phyloP scores from a whole-genome alignment of 2,797 vertebrate genomes.

The Melanotaenia maccullochi region DNA sequence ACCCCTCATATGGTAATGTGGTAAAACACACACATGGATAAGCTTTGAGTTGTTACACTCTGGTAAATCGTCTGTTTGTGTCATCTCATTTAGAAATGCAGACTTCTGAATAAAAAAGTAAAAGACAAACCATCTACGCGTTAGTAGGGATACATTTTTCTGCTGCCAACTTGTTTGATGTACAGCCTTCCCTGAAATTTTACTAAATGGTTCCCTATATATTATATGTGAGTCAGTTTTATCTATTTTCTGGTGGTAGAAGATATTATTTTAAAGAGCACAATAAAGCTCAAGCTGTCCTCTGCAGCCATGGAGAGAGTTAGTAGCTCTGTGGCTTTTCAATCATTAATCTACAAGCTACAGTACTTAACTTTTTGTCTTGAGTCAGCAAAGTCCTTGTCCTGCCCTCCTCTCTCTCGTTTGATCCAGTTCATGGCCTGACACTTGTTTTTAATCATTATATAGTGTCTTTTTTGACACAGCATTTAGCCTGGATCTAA shows the following conservation, averaged over 20 bases:
- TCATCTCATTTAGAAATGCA: neutral
- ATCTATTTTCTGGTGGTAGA: slow-evolving; percentile 33
- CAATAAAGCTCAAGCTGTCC: slow-evolving; percentile 41
- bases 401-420: slow-evolving; percentile 28
- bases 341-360: slow-evolving; percentile 62
- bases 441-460: slow-evolving; percentile 23
- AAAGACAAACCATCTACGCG: neutral
- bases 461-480: slow-evolving; percentile 17
- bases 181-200: slow-evolving; percentile 1
- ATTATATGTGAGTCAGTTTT: slow-evolving; percentile 31
- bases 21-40: neutral
- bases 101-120: neutral
- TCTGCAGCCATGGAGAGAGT: slow-evolving; percentile 21
- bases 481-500: slow-evolving; percentile 16
- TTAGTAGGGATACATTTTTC: neutral
- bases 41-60: neutral
- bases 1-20: neutral
- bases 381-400: slow-evolving; percentile 63
- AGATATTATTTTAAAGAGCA: slow-evolving; percentile 50
- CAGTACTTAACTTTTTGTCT: slow-evolving; percentile 53
- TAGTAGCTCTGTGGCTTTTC: slow-evolving; percentile 46
- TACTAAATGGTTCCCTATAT: slow-evolving; percentile 20
- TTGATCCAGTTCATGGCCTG: slow-evolving; percentile 39
- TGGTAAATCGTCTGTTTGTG: slow-evolving; percentile 7
- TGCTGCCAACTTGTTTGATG: neutral